These are phyloP conservation scores for Chamaea fasciata DNA, from an alignment of 2,113 vertebrate species.

Conservation along the genomic window DNA sequence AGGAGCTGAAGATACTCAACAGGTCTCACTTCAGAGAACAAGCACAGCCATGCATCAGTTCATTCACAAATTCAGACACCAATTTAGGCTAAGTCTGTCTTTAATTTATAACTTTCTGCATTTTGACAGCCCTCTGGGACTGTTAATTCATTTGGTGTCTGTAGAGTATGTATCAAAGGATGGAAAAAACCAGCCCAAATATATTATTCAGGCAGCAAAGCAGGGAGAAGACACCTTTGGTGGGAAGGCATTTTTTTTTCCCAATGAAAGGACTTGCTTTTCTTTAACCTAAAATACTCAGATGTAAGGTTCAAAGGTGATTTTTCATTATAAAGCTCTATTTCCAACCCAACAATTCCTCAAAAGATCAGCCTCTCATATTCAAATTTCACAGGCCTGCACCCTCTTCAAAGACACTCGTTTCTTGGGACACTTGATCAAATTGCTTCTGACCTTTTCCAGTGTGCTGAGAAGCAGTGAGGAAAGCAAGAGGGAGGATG, in stretches of 20 bases:
- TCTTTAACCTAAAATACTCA: not conserved
- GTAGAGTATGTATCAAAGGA: not conserved
- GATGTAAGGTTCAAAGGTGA: conserved; percentile 13
- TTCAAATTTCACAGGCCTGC: not conserved
- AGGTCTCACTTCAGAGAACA: not conserved
- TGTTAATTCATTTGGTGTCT: conserved; percentile 17
- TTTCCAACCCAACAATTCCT: not conserved
- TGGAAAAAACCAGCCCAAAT: not conserved
- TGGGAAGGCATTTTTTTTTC: not conserved
- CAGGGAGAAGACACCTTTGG: accelerated
- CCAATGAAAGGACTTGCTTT: not conserved
- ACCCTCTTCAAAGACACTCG: not conserved
- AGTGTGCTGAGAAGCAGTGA: not conserved
- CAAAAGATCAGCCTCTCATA: conserved; percentile 25
- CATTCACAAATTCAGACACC: not conserved
- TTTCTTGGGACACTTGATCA: conserved; percentile 19
- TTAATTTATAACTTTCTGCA: conserved; percentile 16
- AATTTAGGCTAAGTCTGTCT: not conserved
- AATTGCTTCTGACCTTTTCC: conserved; percentile 39
- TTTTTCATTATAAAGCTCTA: conserved; percentile 11
- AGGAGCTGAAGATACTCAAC: not conserved
- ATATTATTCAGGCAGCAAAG: not conserved
- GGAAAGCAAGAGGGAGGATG: not conserved
- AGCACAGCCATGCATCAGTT: not conserved
- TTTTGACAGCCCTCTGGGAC: not conserved